Base-by-base conservation (phyloP, 2,113 vertebrate species). In the Lota lota region DNA sequence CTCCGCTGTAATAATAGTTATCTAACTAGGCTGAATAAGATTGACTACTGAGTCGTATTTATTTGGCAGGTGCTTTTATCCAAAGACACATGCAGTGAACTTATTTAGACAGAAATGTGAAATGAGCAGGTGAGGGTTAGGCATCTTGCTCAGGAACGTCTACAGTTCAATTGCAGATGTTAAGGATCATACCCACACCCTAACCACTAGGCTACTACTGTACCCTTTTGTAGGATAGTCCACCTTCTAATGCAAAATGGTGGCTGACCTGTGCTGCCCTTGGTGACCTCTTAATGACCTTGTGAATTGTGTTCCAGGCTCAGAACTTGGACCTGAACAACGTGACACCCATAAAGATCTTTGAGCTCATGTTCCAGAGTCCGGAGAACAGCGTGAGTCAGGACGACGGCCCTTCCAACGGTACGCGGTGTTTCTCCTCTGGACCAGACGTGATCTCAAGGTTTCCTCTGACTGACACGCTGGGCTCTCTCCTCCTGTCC, bases 341-440 rank as follows among this genome's bases (percentile, higher is more conserved):
- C 77, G 91, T 95, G 74, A 96, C 95, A 75, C 94, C 95, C 76
- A 94, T 95, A 89, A 92, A 91, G 88, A 95, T 99, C 81, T 99
- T 99, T 69, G 96, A 98, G 86, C 95, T 95, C 4, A 96, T 99
- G 93, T 98, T 99, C 85, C 96, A 97, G 92, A 96, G 94, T 90
- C 91, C 95, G 47, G 96, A 98, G 73, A 94, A 93, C 60, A 85
- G 93, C 12, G 79, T 93, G 57, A 93, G 92, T 81, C 93, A 93
- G 79, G 96, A 98, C 14, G 94, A 95, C 54, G 83, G 89, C 63
- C 92, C 92, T 72, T 92, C 92, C 66, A 89, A 87, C 83, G 95
- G 97, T 95, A 88, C 69, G 85, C 76, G 60, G 85, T 77, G 60
- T 17, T 51, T 20, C 16, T 61, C 1, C 18, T n/a, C 15, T 18